phyloP scores from a whole-genome alignment of 2,797 vertebrate genomes.

The Microchirus variegatus region DNA sequence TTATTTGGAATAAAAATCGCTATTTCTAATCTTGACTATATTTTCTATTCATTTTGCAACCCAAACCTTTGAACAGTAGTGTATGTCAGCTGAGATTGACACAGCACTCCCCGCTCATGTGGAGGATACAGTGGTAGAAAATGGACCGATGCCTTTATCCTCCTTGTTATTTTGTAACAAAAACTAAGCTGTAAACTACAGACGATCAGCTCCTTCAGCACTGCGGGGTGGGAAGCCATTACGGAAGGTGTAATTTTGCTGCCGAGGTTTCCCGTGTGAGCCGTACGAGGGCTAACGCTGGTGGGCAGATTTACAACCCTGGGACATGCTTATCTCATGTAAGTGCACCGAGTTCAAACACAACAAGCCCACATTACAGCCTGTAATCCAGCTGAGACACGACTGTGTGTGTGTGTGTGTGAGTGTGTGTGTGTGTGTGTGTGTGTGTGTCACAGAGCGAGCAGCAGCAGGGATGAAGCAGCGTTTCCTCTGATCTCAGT shows the following conservation, averaged over 20 bases:
- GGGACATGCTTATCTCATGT: constrained; percentile 20
- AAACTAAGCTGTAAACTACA: no score
- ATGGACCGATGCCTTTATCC: no score
- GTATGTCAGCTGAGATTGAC: no score
- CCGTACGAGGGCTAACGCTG: background rate
- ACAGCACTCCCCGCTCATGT: no score
- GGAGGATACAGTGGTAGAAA: no score
- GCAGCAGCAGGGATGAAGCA: background rate
- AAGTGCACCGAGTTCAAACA: constrained; percentile 33
- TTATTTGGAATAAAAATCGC: no score
- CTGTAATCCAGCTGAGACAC: constrained; percentile 57
- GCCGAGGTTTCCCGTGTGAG: constrained; percentile 5
- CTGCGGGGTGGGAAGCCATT: background rate
- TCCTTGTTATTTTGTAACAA: no score
- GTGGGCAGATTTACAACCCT: constrained; percentile 28
- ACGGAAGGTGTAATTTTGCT: background rate
- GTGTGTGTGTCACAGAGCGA: background rate
- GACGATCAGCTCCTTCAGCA: background rate
- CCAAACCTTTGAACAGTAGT: no score
- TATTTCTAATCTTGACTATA: no score
- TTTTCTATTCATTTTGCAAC: no score
- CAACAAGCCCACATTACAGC: constrained; percentile 32
- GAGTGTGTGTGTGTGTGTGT: background rate
- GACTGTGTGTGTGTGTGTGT: constrained; percentile 18
- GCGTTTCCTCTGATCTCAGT: constrained; percentile 4